Base-by-base conservation (phyloP, 1,140 invertebrate genomes). In the Diuraphis noxia region DNA sequence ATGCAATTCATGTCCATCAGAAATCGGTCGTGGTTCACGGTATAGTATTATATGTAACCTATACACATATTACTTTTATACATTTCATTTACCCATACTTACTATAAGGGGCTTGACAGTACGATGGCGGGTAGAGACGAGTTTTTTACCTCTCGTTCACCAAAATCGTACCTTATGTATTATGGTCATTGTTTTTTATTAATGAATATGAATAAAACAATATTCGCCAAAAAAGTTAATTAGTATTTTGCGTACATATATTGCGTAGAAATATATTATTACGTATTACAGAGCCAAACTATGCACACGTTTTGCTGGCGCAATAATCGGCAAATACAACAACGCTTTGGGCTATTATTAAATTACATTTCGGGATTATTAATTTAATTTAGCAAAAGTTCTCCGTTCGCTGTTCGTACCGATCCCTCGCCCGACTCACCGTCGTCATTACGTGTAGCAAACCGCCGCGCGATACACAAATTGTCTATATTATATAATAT, bases 291-390 rank as follows among this genome's bases (percentile, higher is more conserved):
- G 38, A 86, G 49, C 49, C 85, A 56, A 87, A 56, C 84, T 34
- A 72, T 72, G n/a, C n/a, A 23, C 84, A 52, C 85, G 85, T 87
- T 87, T 87, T 87, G 49, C 19, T 87, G 85, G 85, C 85, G 85
- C 85, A 56, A 86, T 56, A 56, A 56, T 87, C 85, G 85, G 34
- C 36, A 40, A 43, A 87, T 56, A 87, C 85, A 56, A 41, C 52
- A 87, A 56, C 49, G 85, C 23, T 86, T 36, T 36, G 38, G 84
- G 84, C 41, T 86, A 86, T 86, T 87, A 87, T 87, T 87, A 56
- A 87, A 87, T 87, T 87, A 87, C 85, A 56, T 87, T 52, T 87
- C 7, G 49, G 85, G 85, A 87, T 87, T 87, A 56, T 87, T 56
- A 87, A 87, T 87, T 87, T 87, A 87, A 56, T 56, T 56, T 56